A percentile compares a stretch with the other conserved stretches of the same genome.
Conservation (phyloP, 2,113 vertebrate genomes). For the Hystrix brachyura region DNA sequence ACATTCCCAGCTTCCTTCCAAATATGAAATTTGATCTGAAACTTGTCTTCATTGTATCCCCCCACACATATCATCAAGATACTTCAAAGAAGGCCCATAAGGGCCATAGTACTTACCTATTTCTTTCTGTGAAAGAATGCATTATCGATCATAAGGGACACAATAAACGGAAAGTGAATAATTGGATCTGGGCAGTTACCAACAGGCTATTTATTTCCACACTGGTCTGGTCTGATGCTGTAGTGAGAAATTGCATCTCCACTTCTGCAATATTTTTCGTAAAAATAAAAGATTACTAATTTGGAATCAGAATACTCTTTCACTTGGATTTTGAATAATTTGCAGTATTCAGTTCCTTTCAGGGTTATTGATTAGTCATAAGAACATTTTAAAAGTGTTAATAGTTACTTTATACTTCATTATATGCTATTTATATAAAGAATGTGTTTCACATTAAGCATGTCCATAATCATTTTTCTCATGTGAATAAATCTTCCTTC, state of each 20-base stretch:
- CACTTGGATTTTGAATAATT: slow-evolving; percentile 16
- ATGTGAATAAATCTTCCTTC: slow-evolving; percentile 3
- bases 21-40: background rate
- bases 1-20: background rate
- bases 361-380: background rate
- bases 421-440: background rate
- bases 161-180: slow-evolving; percentile 18
- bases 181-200: background rate
- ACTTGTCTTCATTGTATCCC: background rate
- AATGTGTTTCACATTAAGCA: background rate
- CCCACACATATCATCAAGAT: background rate
- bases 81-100: background rate
- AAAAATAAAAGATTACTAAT: background rate
- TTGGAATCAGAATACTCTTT: background rate
- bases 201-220: slow-evolving; percentile 10
- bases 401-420: background rate
- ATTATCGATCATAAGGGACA: background rate
- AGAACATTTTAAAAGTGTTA: slow-evolving; percentile 46
- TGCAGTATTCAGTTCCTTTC: background rate
- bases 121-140: background rate
- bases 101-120: background rate
- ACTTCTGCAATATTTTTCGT: slow-evolving; percentile 46
- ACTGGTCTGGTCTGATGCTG: background rate
- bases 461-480: slow-evolving; percentile 33
- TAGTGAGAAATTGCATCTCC: background rate